Percentiles rank a stretch among this genome's conserved stretches.
Evolutionary conservation across 2,797 vertebrate genomes (phyloP).

Genomic region (Silurus aristotelis): DNA sequence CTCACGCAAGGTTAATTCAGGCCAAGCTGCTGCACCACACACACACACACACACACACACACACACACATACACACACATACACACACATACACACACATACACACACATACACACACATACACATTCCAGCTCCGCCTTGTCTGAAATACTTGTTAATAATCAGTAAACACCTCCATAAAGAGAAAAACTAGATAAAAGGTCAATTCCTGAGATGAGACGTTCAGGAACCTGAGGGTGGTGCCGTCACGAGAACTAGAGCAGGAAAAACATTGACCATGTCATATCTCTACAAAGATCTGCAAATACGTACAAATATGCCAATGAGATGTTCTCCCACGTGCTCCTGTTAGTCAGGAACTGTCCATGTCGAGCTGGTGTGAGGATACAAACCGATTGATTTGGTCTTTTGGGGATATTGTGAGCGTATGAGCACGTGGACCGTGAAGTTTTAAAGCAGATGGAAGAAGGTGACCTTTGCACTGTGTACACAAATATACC

Average conservation of each 20-base stretch:
- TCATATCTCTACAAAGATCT: background rate
- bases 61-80: slow-evolving; percentile 6
- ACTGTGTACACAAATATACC: background rate
- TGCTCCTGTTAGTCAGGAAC: background rate
- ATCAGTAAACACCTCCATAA: background rate
- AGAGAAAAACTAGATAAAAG: background rate
- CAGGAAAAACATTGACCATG: background rate
- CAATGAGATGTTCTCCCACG: background rate
- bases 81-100: slow-evolving; percentile 9
- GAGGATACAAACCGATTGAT: background rate
- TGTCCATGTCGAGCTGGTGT: background rate
- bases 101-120: slow-evolving; percentile 13
- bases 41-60: background rate
- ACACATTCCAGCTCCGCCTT: background rate
- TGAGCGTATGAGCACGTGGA: too few species aligned
- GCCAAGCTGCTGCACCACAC: background rate
- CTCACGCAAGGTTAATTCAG: background rate
- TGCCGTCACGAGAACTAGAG: background rate
- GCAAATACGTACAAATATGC: background rate
- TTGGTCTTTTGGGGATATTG: too few species aligned
- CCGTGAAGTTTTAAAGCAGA: too few species aligned
- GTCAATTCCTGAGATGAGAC: background rate
- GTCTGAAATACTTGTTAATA: background rate
- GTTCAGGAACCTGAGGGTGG: background rate
- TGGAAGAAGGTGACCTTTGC: background rate